Base-by-base conservation (phyloP, 2,888 invertebrate species). In the Lasioglossum pauxillum region DNA sequence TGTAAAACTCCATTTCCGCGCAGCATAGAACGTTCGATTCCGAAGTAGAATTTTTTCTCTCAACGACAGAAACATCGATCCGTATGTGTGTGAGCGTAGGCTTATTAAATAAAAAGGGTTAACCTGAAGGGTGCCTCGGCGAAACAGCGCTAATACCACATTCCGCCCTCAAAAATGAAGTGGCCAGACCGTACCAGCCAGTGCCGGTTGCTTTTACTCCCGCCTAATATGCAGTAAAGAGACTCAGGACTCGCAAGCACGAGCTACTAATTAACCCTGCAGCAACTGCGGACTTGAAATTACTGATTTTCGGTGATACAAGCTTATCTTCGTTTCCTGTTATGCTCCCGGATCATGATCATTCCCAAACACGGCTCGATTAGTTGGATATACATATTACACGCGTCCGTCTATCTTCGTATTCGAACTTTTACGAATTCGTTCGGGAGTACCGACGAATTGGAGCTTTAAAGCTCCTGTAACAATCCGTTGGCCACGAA, bases 61-160 rank as follows among this genome's bases (percentile, higher is more conserved):
- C 72, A 67, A 78, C 75, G 75, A 69, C 77, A 69, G 71, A 79
- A 79, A 81, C 81, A 73, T 38, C 75, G 57, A 57, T 57, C 12
- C 23, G 23, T n/a, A n/a, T 8, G 8, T 27, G 71, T 77, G 71
- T 72, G 81, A 75, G 80, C 49, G 75, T 81, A 49, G 76, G 84
- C 80, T 90, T 78, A 90, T 90, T 80, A 90, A 90, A 90, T 84
- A 87, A 84, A 87, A 87, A 85, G 85, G 83, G 88, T 87, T 85
- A 88, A 88, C 88, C 86, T 90, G 90, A 88, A 87, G 90, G 85
- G 90, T 88, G 38, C 83, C 88, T 83, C 69, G 83, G 90, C 82
- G 90, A 90, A 90, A 90, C 90, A 89, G 88, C 88, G 89, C 88
- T 89, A 88, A 89, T 90, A 88, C 86, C 89, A 72, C 90, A 88